A percentile compares a stretch with the other conserved stretches of the same genome.
These are phyloP conservation scores for Petrocephalus zakoni DNA, from an alignment of 2,113 vertebrate genomes.

Conservation along the genomic window DNA sequence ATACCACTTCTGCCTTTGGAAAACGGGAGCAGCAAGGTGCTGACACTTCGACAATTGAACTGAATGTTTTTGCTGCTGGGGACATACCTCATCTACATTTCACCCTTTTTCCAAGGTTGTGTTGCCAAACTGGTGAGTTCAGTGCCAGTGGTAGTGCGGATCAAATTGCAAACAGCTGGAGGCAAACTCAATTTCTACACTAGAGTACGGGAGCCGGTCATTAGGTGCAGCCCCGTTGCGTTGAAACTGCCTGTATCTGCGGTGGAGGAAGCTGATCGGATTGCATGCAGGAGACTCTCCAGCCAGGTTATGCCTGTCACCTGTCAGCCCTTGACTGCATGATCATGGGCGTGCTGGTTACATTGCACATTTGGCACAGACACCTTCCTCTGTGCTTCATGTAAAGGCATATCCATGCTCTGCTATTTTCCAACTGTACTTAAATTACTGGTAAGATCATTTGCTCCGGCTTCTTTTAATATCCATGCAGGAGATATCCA, in stretches of 20 bases:
- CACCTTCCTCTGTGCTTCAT: background rate
- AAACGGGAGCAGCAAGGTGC: background rate
- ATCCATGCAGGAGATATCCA: background rate
- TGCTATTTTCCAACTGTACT: background rate
- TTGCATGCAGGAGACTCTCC: background rate
- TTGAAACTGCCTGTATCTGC: background rate
- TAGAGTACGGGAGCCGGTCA: background rate
- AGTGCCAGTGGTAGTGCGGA: background rate
- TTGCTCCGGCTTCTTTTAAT: background rate
- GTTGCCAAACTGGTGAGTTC: background rate
- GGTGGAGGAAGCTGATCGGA: background rate
- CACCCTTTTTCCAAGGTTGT: background rate
- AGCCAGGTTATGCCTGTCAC: background rate
- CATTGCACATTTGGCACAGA: no score
- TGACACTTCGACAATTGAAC: background rate
- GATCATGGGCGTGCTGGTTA: background rate
- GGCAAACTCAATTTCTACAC: conserved; percentile 2
- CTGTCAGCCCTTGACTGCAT: background rate
- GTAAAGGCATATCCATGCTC: background rate
- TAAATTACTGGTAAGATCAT: background rate
- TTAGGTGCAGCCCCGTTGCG: background rate
- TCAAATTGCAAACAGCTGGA: conserved; percentile 9
- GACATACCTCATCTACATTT: background rate
- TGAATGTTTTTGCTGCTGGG: background rate
- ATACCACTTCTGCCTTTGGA: background rate